A percentile compares a stretch with the other conserved stretches of the same genome.
Evolutionary conservation across 2,888 invertebrate genomes (phyloP).

Genomic region (Lithophane ornitopus): DNA sequence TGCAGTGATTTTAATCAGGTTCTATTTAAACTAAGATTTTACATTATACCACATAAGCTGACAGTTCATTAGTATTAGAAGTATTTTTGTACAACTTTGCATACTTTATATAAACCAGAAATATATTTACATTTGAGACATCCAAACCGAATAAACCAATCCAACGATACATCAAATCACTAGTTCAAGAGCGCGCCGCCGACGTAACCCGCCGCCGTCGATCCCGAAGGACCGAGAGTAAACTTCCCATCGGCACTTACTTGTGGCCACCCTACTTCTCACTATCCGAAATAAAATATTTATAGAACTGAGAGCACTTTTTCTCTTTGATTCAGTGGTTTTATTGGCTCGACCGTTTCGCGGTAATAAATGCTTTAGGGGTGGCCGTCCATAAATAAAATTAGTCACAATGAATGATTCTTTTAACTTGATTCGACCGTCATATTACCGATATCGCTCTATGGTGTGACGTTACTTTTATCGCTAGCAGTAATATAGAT

Average conservation of each 20-base stretch:
- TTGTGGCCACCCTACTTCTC: slow-evolving; percentile 82
- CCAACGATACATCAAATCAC: slow-evolving; percentile 44
- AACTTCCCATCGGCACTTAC: slow-evolving; percentile 60
- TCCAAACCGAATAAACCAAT: slow-evolving; percentile 19
- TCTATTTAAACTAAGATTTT: background rate
- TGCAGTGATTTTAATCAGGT: background rate
- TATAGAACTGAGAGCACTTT: slow-evolving; percentile 89
- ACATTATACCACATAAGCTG: background rate
- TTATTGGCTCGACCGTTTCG: slow-evolving; percentile 88
- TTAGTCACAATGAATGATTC: slow-evolving; percentile 87
- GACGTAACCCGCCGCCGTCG: background rate
- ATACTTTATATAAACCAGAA: background rate
- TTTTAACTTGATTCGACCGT: slow-evolving; percentile 76
- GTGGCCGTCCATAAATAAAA: slow-evolving; percentile 86
- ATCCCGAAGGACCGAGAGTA: slow-evolving; percentile 49
- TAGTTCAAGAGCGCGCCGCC: slow-evolving; percentile 37
- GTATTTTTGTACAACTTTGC: background rate
- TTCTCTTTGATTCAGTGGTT: slow-evolving; percentile 91
- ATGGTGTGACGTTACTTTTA: slow-evolving; percentile 63
- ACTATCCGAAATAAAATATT: slow-evolving; percentile 91
- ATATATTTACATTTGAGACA: slow-evolving; percentile 7
- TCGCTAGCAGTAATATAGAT: slow-evolving; percentile 69
- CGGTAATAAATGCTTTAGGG: slow-evolving; percentile 87
- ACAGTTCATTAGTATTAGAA: too few relatives aligned
- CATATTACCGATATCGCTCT: slow-evolving; percentile 72